A percentile compares a stretch with the other conserved stretches of the same genome.
These are phyloP conservation scores for Zhuqinia jingwanae DNA, from an alignment of 2,888 invertebrate genomes.

Conservation along the genomic window DNA sequence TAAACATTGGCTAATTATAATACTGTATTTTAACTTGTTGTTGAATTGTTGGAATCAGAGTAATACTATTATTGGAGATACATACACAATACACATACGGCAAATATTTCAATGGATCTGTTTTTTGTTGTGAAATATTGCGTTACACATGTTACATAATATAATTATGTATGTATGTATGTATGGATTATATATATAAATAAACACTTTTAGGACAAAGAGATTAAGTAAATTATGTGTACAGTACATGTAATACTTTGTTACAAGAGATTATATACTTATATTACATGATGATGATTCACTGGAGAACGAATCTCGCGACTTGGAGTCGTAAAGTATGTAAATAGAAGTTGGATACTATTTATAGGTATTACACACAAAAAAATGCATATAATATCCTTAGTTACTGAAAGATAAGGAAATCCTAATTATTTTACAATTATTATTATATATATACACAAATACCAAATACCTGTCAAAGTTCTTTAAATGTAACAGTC, in stretches of 20 bases:
- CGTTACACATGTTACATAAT: neutral
- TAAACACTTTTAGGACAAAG: too few species aligned
- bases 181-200: neutral
- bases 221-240: slow-evolving; percentile 22
- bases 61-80: too few species aligned
- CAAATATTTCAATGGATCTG: neutral
- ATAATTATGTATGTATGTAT: too few species aligned
- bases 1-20: slow-evolving; percentile 6
- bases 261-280: slow-evolving; percentile 37
- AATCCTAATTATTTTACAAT: neutral
- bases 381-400: too few species aligned
- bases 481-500: slow-evolving; percentile 10
- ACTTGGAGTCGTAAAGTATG: slow-evolving; percentile 13
- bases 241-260: slow-evolving; percentile 2
- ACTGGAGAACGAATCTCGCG: slow-evolving; percentile 42
- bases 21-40: neutral
- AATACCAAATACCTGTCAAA: too few species aligned
- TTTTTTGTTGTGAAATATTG: neutral
- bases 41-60: neutral
- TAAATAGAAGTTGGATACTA: neutral
- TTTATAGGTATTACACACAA: neutral
- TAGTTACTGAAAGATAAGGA: too few species aligned
- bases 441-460: too few species aligned
- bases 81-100: too few species aligned
- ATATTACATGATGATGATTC: slow-evolving; percentile 18